Percentiles rank a stretch among this genome's conserved stretches.
Evolutionary conservation across 2,113 vertebrate genomes (phyloP).

Genomic region (Ophiodon elongatus): DNA sequence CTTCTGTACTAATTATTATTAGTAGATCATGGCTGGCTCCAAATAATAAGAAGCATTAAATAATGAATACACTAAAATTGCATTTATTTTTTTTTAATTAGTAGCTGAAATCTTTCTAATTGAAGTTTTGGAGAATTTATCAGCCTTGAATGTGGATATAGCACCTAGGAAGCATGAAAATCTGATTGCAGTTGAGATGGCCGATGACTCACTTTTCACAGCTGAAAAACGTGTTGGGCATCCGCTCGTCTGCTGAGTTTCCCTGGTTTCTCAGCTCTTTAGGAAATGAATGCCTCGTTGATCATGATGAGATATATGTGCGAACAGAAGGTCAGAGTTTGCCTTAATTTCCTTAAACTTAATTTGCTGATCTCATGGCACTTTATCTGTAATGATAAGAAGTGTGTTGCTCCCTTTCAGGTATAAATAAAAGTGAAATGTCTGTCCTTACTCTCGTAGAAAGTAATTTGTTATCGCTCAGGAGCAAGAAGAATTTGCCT

Average conservation of each 20-base stretch:
- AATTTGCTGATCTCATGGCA: slow-evolving; percentile 14
- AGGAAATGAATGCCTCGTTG: slow-evolving; percentile 22
- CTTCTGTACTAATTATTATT: background rate
- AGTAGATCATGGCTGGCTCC: background rate
- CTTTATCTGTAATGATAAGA: slow-evolving; percentile 10
- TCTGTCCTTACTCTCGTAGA: background rate
- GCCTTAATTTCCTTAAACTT: slow-evolving; percentile 9
- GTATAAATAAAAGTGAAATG: slow-evolving; percentile 14
- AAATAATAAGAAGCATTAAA: background rate
- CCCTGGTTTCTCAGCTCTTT: background rate
- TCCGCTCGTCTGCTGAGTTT: slow-evolving; percentile 27
- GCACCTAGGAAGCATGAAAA: background rate
- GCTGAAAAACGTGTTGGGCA: slow-evolving; percentile 17
- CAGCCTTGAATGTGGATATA: background rate
- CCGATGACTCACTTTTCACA: slow-evolving; percentile 38
- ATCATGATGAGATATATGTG: slow-evolving; percentile 9
- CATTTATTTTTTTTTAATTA: background rate
- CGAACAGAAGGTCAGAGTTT: slow-evolving; percentile 27
- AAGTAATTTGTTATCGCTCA: background rate
- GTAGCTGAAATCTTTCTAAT: background rate
- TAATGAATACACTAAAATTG: background rate
- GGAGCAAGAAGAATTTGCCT: slow-evolving; percentile 1
- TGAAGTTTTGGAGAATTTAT: background rate
- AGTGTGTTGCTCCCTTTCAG: background rate
- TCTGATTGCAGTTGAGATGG: slow-evolving; percentile 15